Percentiles rank a stretch among this genome's conserved stretches.
Conservation (phyloP, 2,888 invertebrate species). For the Acrocyrtus sp. region DNA sequence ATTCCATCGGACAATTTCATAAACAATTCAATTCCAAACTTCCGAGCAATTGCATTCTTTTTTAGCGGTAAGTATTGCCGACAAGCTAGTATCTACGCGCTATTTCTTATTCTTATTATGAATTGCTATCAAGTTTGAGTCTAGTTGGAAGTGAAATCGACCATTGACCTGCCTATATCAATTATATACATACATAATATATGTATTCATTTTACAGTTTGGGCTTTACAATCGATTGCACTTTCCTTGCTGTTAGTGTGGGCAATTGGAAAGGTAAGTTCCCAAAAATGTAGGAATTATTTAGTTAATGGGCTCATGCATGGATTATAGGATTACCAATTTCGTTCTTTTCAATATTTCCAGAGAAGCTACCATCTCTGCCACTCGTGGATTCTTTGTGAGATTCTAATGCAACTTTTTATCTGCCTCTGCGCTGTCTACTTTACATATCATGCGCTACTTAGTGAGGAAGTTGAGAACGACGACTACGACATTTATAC, state of each 20-base stretch:
- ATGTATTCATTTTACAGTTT: conserved; percentile 17
- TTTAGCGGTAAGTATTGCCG: conserved; percentile 38
- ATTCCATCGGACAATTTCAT: conserved; percentile 14
- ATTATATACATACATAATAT: too few relatives aligned
- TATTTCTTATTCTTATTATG: not conserved
- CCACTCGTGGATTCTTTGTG: conserved; percentile 43
- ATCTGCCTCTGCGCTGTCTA: conserved; percentile 23
- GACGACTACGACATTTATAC: too few relatives aligned
- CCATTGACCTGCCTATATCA: too few relatives aligned
- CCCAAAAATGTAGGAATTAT: not conserved
- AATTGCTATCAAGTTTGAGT: not conserved
- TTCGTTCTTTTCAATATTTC: conserved; percentile 2
- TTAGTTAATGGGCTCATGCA: too few relatives aligned
- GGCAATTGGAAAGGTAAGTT: conserved; percentile 40
- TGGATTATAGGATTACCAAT: not conserved
- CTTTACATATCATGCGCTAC: conserved; percentile 23
- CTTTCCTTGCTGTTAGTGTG: conserved; percentile 31
- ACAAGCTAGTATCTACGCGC: too few relatives aligned
- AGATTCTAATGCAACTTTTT: conserved; percentile 43
- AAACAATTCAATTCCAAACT: conserved; percentile 9
- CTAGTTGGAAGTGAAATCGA: too few relatives aligned
- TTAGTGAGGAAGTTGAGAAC: too few relatives aligned
- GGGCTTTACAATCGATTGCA: conserved; percentile 43
- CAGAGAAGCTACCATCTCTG: conserved; percentile 46
- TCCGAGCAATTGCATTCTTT: conserved; percentile 35